These are phyloP conservation scores for Cephus pulcher DNA, from an alignment of 2,888 invertebrate species.

Conservation along the genomic window DNA sequence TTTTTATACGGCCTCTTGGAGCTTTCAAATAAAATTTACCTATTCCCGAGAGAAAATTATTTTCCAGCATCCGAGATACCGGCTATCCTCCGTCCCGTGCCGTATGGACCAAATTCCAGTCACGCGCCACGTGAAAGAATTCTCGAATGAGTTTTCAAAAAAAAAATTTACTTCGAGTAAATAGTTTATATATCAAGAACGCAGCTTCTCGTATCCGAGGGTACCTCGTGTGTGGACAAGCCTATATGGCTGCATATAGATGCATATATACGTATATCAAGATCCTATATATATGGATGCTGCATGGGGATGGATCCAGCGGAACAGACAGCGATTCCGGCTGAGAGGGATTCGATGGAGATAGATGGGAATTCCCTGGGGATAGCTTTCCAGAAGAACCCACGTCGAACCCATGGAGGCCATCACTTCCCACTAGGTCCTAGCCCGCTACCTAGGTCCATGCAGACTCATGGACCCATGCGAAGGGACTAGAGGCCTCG, in stretches of 20 bases:
- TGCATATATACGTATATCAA: not conserved
- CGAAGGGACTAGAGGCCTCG: conserved; percentile 17
- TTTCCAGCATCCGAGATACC: too few relatives aligned
- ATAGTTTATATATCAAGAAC: conserved; percentile 50
- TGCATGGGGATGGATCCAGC: conserved; percentile 37
- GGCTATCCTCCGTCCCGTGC: too few relatives aligned
- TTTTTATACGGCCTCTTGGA: too few relatives aligned
- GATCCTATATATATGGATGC: not conserved
- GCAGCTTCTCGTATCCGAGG: not conserved
- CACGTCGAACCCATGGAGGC: conserved; percentile 3
- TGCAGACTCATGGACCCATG: too few relatives aligned
- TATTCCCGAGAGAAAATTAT: too few relatives aligned
- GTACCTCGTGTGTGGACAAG: not conserved
- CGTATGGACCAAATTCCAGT: too few relatives aligned
- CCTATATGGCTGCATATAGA: not conserved
- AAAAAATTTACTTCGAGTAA: conserved; percentile 32
- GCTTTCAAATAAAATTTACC: too few relatives aligned
- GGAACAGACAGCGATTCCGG: conserved; percentile 54
- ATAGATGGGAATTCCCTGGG: conserved; percentile 62
- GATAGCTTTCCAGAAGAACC: conserved; percentile 27
- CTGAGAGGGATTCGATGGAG: conserved; percentile 65
- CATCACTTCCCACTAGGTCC: not conserved
- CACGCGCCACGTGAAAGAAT: too few relatives aligned
- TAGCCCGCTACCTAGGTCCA: too few relatives aligned
- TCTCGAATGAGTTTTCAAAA: too few relatives aligned